A percentile compares a stretch with the other conserved stretches of the same genome.
Evolutionary conservation across 2,888 invertebrate genomes (phyloP).

Genomic region (Scaptomyza polygonia): DNA sequence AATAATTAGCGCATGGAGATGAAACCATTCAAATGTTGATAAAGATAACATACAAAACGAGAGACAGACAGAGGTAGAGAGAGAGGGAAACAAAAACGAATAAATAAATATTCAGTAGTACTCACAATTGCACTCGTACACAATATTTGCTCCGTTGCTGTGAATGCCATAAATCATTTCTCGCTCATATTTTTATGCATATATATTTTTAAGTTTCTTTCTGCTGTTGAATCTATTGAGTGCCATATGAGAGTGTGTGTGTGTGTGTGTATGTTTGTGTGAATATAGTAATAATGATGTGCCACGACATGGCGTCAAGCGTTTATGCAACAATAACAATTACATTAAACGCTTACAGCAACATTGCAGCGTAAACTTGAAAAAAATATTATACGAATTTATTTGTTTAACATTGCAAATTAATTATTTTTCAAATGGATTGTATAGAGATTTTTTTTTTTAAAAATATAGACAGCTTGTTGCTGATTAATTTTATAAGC

Average conservation of each 20-base stretch:
- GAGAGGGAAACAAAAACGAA: neutral
- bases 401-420: slow-evolving; percentile 50
- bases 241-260: slow-evolving; percentile 33
- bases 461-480: slow-evolving; percentile 22
- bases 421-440: slow-evolving; percentile 35
- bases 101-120: slow-evolving; percentile 34
- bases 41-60: slow-evolving; percentile 43
- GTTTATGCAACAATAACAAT: slow-evolving; percentile 72
- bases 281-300: slow-evolving; percentile 68
- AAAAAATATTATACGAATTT: slow-evolving; percentile 51
- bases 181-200: slow-evolving; percentile 71
- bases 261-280: slow-evolving; percentile 17
- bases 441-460: slow-evolving; percentile 11
- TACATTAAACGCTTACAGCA: slow-evolving; percentile 63
- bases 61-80: neutral
- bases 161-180: slow-evolving; percentile 79
- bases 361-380: slow-evolving; percentile 26
- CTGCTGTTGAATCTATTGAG: slow-evolving; percentile 54
- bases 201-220: slow-evolving; percentile 66
- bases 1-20: slow-evolving; percentile 77
- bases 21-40: slow-evolving; percentile 61
- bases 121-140: slow-evolving; percentile 23
- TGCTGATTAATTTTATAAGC: slow-evolving; percentile 19
- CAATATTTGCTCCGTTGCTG: slow-evolving; percentile 16
- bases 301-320: slow-evolving; percentile 75